phyloP scores from a whole-genome alignment of 2,797 vertebrate genomes.

The Balearica regulorum region DNA sequence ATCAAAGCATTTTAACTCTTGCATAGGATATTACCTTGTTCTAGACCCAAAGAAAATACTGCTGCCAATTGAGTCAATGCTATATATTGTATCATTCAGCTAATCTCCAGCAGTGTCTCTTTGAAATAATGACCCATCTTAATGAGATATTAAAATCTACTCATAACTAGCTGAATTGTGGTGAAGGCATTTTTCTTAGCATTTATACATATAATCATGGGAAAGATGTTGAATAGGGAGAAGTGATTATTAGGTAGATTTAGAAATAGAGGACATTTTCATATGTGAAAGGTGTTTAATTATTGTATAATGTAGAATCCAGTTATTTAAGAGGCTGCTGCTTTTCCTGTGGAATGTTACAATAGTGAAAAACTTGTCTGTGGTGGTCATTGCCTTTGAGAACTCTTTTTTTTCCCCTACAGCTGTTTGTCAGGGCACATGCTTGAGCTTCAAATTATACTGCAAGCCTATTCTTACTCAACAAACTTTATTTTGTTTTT shows the following conservation, averaged over 20 bases:
- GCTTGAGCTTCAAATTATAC: background rate
- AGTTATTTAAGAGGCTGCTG: background rate
- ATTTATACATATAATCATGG: background rate
- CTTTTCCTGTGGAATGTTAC: background rate
- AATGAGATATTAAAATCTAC: conserved; percentile 29
- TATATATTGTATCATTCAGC: background rate
- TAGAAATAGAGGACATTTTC: conserved; percentile 8
- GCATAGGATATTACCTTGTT: background rate
- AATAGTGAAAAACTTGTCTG: background rate
- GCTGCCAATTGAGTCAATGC: background rate
- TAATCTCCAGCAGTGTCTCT: background rate
- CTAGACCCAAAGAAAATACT: background rate
- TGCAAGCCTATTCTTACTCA: conserved; percentile 19
- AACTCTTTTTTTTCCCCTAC: background rate
- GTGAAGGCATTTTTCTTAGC: conserved; percentile 5
- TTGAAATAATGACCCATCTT: conserved; percentile 24
- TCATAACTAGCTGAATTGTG: background rate
- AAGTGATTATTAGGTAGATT: conserved; percentile 12
- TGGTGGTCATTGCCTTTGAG: conserved; percentile 12
- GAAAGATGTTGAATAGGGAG: background rate
- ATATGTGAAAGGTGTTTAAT: conserved; percentile 13
- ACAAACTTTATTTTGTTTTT: conserved; percentile 21
- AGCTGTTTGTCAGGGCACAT: background rate
- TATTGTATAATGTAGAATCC: background rate
- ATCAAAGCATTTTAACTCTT: conserved; percentile 33